Evolutionary conservation across 2,888 invertebrate genomes (phyloP).

Genomic region (Sinhomidia bicolor): DNA sequence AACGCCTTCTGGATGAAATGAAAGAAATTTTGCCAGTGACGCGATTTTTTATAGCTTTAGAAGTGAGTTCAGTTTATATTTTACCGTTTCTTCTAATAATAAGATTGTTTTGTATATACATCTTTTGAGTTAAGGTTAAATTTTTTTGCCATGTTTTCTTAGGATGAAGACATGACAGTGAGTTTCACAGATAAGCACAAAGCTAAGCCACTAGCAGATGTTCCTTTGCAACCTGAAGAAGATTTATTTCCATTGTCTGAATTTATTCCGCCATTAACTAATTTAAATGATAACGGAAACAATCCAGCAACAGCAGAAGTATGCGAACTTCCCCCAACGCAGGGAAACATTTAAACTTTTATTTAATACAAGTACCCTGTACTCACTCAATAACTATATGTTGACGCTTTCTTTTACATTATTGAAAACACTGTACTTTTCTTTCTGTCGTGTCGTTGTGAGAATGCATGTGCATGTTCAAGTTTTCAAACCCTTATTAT

Average conservation of each 20-base stretch:
- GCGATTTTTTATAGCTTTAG: slow-evolving; percentile 50
- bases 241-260: slow-evolving; percentile 25
- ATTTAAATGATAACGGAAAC: not conserved
- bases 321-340: not conserved
- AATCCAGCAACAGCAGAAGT: not conserved
- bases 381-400: too few relatives aligned
- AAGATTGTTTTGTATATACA: not conserved
- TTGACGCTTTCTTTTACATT: slow-evolving; percentile 25
- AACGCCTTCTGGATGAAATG: slow-evolving; percentile 50
- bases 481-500: too few relatives aligned
- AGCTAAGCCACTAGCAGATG: slow-evolving; percentile 43
- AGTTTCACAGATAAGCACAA: slow-evolving; percentile 56
- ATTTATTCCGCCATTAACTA: not conserved
- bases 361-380: not conserved
- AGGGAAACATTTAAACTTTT: not conserved
- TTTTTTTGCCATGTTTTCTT: not conserved
- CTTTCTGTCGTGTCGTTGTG: not conserved
- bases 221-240: not conserved
- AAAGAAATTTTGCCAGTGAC: slow-evolving; percentile 55
- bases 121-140: not conserved
- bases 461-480: not conserved
- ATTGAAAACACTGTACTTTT: too few relatives aligned
- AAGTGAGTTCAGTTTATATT: not conserved
- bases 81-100: not conserved
- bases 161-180: slow-evolving; percentile 66